These are phyloP conservation scores for Chironomus riparius DNA, from an alignment of 2,888 invertebrate genomes.

Conservation along the genomic window DNA sequence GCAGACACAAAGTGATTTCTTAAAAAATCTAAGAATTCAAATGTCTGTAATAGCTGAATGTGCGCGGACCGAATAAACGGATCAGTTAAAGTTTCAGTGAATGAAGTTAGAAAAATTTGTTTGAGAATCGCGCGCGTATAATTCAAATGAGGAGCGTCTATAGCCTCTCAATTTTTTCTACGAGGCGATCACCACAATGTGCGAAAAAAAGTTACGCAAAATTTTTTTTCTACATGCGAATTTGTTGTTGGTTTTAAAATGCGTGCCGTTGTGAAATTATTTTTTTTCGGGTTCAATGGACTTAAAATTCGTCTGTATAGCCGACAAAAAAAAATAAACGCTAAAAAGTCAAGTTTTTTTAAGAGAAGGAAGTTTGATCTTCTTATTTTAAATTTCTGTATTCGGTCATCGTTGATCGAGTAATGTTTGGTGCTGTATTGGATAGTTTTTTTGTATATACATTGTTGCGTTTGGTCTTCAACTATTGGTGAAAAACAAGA, in stretches of 20 bases:
- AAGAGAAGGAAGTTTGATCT: neutral
- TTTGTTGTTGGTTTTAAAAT: neutral
- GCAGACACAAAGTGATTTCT: slow-evolving; percentile 15
- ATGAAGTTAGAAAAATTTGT: neutral
- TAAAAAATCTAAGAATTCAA: neutral
- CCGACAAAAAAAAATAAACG: too few species aligned
- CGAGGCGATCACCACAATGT: too few species aligned
- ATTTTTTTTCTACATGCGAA: neutral
- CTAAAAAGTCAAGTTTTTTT: neutral
- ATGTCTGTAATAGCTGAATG: neutral
- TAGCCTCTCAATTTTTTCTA: too few species aligned
- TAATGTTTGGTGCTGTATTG: neutral
- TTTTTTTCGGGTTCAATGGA: neutral
- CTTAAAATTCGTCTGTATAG: neutral
- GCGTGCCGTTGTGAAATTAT: neutral
- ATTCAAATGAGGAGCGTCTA: neutral
- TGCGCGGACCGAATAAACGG: neutral
- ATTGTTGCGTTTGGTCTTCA: too few species aligned
- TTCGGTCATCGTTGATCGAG: neutral
- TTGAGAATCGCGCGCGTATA: neutral
- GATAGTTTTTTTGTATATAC: too few species aligned
- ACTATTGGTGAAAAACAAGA: too few species aligned
- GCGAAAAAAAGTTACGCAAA: neutral
- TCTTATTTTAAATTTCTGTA: neutral
- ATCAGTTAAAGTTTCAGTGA: neutral